phyloP scores from a whole-genome alignment of 2,888 invertebrate species.

The Eutolmus rufibarbis region DNA sequence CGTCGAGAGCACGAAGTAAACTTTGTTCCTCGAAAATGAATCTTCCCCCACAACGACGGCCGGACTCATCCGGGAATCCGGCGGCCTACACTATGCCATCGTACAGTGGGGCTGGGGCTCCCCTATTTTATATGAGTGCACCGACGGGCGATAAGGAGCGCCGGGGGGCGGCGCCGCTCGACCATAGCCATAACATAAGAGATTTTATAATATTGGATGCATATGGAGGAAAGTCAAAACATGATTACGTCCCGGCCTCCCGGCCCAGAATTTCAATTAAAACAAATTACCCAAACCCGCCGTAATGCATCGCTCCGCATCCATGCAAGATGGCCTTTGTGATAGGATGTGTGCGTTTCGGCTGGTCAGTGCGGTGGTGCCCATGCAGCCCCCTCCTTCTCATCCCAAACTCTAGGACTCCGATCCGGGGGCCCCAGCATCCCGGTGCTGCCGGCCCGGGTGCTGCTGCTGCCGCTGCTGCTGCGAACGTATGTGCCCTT shows the following conservation, averaged over 20 bases:
- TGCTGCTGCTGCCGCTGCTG: background rate
- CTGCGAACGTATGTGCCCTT: slow-evolving; percentile 14
- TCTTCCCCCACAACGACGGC: background rate
- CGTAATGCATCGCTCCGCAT: slow-evolving; percentile 34
- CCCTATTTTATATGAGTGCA: background rate
- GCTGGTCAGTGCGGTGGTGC: background rate
- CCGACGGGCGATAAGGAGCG: background rate
- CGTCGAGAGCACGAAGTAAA: slow-evolving; percentile 22
- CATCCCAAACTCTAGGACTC: background rate
- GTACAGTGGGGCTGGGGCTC: background rate
- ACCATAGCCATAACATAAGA: slow-evolving; percentile 13
- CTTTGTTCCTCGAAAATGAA: slow-evolving; percentile 39
- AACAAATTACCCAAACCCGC: slow-evolving; percentile 35
- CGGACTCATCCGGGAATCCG: background rate
- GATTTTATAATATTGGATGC: slow-evolving; percentile 30
- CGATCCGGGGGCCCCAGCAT: background rate
- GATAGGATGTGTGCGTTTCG: background rate
- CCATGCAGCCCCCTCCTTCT: background rate
- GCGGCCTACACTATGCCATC: background rate
- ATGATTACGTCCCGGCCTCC: slow-evolving; percentile 2
- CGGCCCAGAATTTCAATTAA: slow-evolving; percentile 40
- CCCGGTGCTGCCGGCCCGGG: background rate
- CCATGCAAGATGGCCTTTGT: slow-evolving; percentile 32
- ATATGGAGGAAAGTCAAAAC: slow-evolving; percentile 33
- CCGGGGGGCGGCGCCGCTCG: background rate